These are phyloP conservation scores for Shargacucullia verbasci DNA, from an alignment of 2,888 invertebrate genomes.

Conservation along the genomic window DNA sequence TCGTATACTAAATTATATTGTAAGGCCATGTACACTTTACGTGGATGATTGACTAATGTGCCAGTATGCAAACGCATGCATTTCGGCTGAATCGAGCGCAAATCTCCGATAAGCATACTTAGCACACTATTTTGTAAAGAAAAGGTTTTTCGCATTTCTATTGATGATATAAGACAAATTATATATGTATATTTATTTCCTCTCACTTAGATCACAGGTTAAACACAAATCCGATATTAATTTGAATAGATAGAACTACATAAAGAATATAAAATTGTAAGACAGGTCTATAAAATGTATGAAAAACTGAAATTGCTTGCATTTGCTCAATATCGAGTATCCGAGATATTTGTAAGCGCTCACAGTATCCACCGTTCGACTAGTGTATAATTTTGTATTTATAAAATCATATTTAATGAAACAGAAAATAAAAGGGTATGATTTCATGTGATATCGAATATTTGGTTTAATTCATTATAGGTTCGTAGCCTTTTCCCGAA, in stretches of 20 bases:
- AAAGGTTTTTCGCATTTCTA: no score
- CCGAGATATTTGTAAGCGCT: slow-evolving; percentile 67
- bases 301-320: slow-evolving; percentile 69
- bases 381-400: slow-evolving; percentile 82
- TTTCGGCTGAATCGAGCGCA: no score
- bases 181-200: neutral
- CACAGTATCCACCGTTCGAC: slow-evolving; percentile 78
- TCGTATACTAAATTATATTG: no score
- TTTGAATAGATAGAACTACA: slow-evolving; percentile 50
- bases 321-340: slow-evolving; percentile 82
- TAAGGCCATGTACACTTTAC: no score
- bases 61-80: no score
- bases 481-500: neutral
- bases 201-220: slow-evolving; percentile 27
- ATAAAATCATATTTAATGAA: slow-evolving; percentile 79
- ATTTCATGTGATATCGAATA: slow-evolving; percentile 81
- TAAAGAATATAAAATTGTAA: slow-evolving; percentile 33
- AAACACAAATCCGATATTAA: slow-evolving; percentile 19
- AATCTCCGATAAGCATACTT: no score
- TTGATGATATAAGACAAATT: neutral
- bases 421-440: slow-evolving; percentile 84
- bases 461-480: slow-evolving; percentile 65
- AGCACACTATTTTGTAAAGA: no score
- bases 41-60: no score
- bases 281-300: slow-evolving; percentile 32